Conservation (phyloP, 2,113 vertebrate genomes). For the Cacatua alba region DNA sequence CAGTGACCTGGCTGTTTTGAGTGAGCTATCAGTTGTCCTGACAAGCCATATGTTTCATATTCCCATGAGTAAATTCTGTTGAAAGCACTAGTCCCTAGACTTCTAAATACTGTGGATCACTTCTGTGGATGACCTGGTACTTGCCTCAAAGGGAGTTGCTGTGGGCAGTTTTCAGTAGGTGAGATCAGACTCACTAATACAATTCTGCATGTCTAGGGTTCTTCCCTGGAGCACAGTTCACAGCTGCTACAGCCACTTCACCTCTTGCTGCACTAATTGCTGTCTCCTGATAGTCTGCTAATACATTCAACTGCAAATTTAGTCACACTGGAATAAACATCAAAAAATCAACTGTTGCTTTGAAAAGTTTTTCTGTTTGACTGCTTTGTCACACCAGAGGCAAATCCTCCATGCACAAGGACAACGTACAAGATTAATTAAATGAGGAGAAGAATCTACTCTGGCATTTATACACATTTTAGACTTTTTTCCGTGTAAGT, state of each 20-base stretch:
- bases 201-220: not conserved
- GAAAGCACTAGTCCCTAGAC: not conserved
- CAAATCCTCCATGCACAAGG: not conserved
- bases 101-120: not conserved
- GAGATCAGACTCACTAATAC: not conserved
- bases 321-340: not conserved
- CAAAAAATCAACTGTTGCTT: not conserved
- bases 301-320: not conserved
- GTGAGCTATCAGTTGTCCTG: not conserved
- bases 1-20: not conserved
- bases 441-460: not conserved
- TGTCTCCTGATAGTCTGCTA: not conserved
- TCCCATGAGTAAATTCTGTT: not conserved
- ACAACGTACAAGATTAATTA: not conserved
- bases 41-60: not conserved
- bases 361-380: not conserved
- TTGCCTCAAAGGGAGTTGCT: not conserved
- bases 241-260: not conserved
- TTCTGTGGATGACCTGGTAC: not conserved
- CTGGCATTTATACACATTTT: not conserved
- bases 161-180: not conserved
- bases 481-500: rapidly evolving
- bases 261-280: not conserved
- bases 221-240: not conserved
- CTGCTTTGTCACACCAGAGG: not conserved